phyloP scores from a whole-genome alignment of 1,140 invertebrate genomes.

The Drosophila kikkawai region DNA sequence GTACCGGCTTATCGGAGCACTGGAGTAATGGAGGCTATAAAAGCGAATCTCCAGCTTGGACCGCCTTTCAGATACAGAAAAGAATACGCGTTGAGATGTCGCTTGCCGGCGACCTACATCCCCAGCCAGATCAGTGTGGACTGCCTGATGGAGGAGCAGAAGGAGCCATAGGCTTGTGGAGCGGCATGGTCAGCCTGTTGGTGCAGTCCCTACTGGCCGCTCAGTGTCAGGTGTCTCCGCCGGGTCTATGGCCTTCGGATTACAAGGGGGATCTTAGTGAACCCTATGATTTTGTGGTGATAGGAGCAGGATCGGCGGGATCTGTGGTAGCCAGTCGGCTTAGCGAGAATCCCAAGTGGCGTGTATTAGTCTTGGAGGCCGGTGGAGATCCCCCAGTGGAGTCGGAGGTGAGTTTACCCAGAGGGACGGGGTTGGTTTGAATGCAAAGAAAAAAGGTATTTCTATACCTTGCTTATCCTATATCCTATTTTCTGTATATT shows the following conservation, averaged over 20 bases:
- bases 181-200: slow-evolving; percentile 86
- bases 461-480: too few relatives aligned
- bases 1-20: slow-evolving; percentile 48
- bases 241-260: slow-evolving; percentile 86
- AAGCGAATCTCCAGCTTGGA: slow-evolving; percentile 31
- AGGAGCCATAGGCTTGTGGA: slow-evolving; percentile 47
- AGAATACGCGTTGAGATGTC: slow-evolving; percentile 42
- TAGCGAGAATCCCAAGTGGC: slow-evolving; percentile 86
- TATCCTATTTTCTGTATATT: too few relatives aligned
- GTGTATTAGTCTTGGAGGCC: slow-evolving; percentile 88
- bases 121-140: slow-evolving; percentile 10
- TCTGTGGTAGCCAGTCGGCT: slow-evolving; percentile 87
- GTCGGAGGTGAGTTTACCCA: slow-evolving; percentile 79
- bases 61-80: slow-evolving; percentile 35
- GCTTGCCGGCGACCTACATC: slow-evolving; percentile 14
- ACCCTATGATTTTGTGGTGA: slow-evolving; percentile 84
- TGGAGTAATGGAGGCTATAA: slow-evolving; percentile 44
- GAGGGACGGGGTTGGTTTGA: background rate
- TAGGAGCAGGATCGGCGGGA: slow-evolving; percentile 90
- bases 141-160: background rate
- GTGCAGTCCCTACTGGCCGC: slow-evolving; percentile 86
- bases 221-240: slow-evolving; percentile 86
- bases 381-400: slow-evolving; percentile 87
- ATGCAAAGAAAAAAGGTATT: background rate
- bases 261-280: slow-evolving; percentile 86